phyloP scores from a whole-genome alignment of 2,113 vertebrate species.

The Delphinus delphis region DNA sequence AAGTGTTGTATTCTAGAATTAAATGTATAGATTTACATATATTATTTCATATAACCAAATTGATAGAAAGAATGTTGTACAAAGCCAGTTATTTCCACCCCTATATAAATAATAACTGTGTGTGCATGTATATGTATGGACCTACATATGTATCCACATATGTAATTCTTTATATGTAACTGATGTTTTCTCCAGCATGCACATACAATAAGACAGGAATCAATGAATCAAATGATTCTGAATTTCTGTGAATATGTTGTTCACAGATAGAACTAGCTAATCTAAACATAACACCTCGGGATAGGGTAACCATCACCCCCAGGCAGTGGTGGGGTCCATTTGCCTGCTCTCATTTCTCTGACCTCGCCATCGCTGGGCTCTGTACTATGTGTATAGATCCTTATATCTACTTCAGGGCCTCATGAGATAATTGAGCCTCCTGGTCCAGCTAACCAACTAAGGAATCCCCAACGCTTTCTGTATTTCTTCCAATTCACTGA shows the following conservation, averaged over 20 bases:
- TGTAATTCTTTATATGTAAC: background rate
- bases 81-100: conserved; percentile 25
- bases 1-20: conserved; percentile 32
- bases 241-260: background rate
- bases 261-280: background rate
- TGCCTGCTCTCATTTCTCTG: background rate
- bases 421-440: background rate
- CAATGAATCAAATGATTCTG: background rate
- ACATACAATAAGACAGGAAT: background rate
- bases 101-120: background rate
- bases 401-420: background rate
- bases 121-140: background rate
- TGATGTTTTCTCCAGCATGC: background rate
- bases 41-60: conserved; percentile 1
- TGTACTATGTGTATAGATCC: background rate
- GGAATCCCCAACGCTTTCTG: background rate
- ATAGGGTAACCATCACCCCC: background rate
- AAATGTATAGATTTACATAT: conserved; percentile 13
- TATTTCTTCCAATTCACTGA: background rate
- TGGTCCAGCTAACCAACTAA: background rate
- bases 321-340: background rate
- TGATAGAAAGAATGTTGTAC: background rate
- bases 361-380: background rate
- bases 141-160: background rate
- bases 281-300: background rate